phyloP scores from a whole-genome alignment of 2,113 vertebrate genomes.

The Xiphophorus maculatus region DNA sequence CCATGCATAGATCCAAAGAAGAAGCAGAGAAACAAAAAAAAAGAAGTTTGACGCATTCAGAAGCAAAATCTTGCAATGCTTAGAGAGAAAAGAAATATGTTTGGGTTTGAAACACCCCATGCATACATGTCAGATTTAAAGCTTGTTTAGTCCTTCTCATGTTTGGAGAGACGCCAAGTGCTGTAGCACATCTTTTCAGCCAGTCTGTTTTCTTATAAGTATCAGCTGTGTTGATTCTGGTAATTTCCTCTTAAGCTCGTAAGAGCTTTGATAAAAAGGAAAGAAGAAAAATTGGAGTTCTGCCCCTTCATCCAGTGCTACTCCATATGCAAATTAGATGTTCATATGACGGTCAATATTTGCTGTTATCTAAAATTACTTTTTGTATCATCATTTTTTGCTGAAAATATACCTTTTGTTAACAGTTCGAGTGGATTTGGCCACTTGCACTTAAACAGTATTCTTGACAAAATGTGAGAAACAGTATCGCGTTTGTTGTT shows the following conservation, averaged over 20 bases:
- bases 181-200: slow-evolving; percentile 10
- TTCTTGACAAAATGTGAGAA: background rate
- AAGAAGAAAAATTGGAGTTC: background rate
- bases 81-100: background rate
- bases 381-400: slow-evolving; percentile 4
- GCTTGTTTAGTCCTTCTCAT: background rate
- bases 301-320: background rate
- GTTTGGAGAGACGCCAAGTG: background rate
- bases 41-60: background rate
- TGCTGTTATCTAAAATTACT: slow-evolving; percentile 19
- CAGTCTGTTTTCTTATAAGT: background rate
- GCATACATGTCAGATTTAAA: slow-evolving; percentile 1
- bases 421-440: slow-evolving; percentile 6
- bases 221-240: slow-evolving; percentile 29
- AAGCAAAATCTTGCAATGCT: background rate
- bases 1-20: too few relatives aligned
- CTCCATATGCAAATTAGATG: slow-evolving; percentile 1
- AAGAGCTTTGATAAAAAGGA: slow-evolving; percentile 6
- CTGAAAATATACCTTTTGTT: background rate
- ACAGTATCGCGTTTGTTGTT: background rate
- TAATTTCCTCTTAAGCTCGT: slow-evolving; percentile 21
- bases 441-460: background rate
- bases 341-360: slow-evolving; percentile 24
- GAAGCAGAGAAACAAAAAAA: background rate
- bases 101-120: background rate